Percentiles rank a stretch among this genome's conserved stretches.
Conservation (phyloP, 1,140 invertebrate species). For the Neodiprion pinetum region DNA sequence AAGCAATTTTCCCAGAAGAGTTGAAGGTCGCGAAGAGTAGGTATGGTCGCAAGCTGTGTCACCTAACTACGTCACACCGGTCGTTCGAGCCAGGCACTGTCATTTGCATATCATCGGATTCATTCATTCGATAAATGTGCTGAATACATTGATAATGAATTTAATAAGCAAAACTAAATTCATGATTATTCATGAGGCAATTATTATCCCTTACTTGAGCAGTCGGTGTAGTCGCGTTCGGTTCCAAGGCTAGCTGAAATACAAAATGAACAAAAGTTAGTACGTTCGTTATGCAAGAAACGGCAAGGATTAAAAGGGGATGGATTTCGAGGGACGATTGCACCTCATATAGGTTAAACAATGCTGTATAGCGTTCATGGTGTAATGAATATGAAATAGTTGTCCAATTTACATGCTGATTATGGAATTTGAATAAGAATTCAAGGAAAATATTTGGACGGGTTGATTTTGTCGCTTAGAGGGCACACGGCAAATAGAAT, state of each 20-base stretch:
- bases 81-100: too few relatives aligned
- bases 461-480: background rate
- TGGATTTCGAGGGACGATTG: too few relatives aligned
- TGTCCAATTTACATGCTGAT: too few relatives aligned
- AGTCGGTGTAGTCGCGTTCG: conserved; percentile 40
- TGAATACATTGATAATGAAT: conserved; percentile 54
- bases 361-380: too few relatives aligned
- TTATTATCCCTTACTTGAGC: conserved; percentile 41
- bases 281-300: too few relatives aligned
- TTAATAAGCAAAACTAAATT: conserved; percentile 47
- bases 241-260: too few relatives aligned
- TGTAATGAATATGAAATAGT: too few relatives aligned
- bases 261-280: too few relatives aligned
- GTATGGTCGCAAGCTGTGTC: too few relatives aligned
- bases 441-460: background rate
- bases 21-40: background rate
- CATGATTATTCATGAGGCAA: conserved; percentile 49
- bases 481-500: background rate
- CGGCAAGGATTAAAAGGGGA: too few relatives aligned
- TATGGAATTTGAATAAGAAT: background rate
- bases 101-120: conserved; percentile 36
- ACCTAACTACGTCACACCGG: too few relatives aligned
- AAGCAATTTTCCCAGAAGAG: background rate
- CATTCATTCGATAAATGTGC: conserved; percentile 48
- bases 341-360: too few relatives aligned